phyloP scores from a whole-genome alignment of 2,797 vertebrate species.

The Pangasius macronema region DNA sequence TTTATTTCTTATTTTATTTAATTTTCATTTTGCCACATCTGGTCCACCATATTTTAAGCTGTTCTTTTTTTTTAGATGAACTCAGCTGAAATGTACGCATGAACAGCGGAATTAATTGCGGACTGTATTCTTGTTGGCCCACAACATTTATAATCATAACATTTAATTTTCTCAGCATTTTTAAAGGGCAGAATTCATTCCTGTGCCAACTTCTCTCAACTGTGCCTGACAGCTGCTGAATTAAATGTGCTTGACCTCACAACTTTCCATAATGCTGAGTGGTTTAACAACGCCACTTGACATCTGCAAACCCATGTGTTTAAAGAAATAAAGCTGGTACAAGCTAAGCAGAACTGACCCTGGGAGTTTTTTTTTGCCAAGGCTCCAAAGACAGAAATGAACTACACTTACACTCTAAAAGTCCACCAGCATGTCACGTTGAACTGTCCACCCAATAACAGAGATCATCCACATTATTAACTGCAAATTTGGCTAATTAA shows the following conservation, averaged over 20 bases:
- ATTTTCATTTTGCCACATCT: not conserved
- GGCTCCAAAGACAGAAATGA: not conserved
- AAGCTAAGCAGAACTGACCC: not conserved
- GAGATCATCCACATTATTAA: not conserved
- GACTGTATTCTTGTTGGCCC: not conserved
- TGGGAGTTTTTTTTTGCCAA: not conserved
- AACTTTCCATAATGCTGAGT: not conserved
- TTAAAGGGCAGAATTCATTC: not conserved
- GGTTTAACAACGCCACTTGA: not conserved
- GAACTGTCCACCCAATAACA: not conserved
- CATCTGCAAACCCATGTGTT: not conserved
- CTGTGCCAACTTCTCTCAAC: not conserved
- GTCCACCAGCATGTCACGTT: not conserved
- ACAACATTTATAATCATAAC: not conserved
- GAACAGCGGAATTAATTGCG: not conserved
- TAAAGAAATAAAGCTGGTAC: not conserved
- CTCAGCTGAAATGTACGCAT: not conserved
- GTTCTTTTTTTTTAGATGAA: not conserved
- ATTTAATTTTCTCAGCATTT: not conserved
- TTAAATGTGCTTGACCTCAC: not conserved
- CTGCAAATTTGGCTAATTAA: not conserved
- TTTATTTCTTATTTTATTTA: not conserved
- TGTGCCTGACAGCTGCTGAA: not conserved
- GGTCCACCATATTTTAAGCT: not conserved
- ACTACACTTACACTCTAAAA: not conserved